These are phyloP conservation scores for Calosoma granatense DNA, from an alignment of 1,140 invertebrate genomes.

Conservation along the genomic window DNA sequence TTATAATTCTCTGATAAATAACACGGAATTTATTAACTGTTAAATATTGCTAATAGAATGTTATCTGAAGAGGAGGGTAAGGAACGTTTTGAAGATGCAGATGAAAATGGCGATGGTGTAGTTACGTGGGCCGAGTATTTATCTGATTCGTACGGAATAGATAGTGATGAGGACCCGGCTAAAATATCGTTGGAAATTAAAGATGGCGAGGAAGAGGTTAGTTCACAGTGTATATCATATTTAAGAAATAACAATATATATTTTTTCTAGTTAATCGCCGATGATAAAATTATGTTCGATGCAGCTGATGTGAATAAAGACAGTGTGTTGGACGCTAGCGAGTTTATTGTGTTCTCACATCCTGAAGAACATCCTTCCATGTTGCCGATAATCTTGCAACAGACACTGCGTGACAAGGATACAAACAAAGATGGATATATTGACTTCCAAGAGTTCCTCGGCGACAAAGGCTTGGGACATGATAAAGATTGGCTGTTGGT, in stretches of 20 bases:
- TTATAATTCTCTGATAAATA: conserved; percentile 5
- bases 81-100: conserved; percentile 77
- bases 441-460: conserved; percentile 74
- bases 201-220: conserved; percentile 24
- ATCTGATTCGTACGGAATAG: conserved; percentile 65
- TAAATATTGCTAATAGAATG: conserved; percentile 44
- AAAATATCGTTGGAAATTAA: conserved; percentile 20
- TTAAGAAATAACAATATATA: conserved; percentile 10
- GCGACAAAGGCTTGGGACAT: conserved; percentile 58
- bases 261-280: conserved; percentile 45
- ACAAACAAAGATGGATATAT: conserved; percentile 70
- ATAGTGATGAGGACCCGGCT: conserved; percentile 38
- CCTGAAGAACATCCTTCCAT: conserved; percentile 89
- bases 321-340: conserved; percentile 60
- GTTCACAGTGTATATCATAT: conserved; percentile 10
- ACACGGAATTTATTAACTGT: conserved; percentile 1
- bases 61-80: conserved; percentile 79
- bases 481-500: conserved; percentile 71
- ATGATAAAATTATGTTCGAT: conserved; percentile 80
- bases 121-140: conserved; percentile 87
- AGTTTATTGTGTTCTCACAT: conserved; percentile 85
- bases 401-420: conserved; percentile 80
- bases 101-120: conserved; percentile 69
- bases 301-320: conserved; percentile 81
- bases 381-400: conserved; percentile 72